Percentiles rank a stretch among this genome's conserved stretches.
Conservation (phyloP, 2,113 vertebrate species). For the Prionailurus viverrinus region DNA sequence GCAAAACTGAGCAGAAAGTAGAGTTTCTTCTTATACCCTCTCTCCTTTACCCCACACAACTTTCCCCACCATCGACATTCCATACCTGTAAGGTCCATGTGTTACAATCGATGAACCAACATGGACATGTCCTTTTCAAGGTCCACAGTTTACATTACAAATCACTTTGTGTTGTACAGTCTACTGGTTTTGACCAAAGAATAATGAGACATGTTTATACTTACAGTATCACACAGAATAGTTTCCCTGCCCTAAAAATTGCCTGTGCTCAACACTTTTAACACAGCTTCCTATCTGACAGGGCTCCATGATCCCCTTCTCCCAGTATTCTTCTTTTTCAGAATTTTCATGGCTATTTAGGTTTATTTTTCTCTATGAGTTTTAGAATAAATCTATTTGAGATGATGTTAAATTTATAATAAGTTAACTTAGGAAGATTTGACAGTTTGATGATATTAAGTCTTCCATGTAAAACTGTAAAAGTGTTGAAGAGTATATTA, state of each 20-base stretch:
- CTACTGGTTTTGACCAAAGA: not conserved
- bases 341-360: not conserved
- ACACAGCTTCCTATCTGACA: not conserved
- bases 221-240: not conserved
- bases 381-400: not conserved
- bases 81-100: not conserved
- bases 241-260: not conserved
- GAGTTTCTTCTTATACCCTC: not conserved
- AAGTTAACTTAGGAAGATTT: not conserved
- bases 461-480: not conserved
- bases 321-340: not conserved
- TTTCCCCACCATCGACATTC: not conserved
- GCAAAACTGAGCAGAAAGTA: conserved; percentile 2
- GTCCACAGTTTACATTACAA: not conserved
- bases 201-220: not conserved
- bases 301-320: not conserved
- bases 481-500: not conserved
- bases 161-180: not conserved
- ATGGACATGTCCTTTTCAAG: not conserved
- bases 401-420: not conserved
- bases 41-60: not conserved
- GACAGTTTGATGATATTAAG: not conserved
- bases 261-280: not conserved
- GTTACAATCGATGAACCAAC: not conserved
- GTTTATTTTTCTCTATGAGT: not conserved